Evolutionary conservation across 2,797 vertebrate genomes (phyloP).

Genomic region (Macropus fuliginosus): DNA sequence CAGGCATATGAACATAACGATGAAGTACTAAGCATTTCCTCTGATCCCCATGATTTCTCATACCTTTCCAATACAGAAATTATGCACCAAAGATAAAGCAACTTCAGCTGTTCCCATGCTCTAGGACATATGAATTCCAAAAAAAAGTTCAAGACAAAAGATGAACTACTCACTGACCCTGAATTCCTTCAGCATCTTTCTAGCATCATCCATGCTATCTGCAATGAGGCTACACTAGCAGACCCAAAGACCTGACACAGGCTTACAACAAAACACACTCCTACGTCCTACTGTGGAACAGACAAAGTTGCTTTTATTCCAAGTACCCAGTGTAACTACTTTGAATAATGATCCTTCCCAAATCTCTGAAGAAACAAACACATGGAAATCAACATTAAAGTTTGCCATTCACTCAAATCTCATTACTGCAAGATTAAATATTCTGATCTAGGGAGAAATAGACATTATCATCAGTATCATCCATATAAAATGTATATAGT

Average conservation of each 20-base stretch:
- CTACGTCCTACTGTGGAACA: too few relatives aligned
- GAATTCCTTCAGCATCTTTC: not conserved
- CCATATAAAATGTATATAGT: not conserved
- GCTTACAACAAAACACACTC: not conserved
- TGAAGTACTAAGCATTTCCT: not conserved
- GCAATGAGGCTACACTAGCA: too few relatives aligned
- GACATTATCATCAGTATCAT: not conserved
- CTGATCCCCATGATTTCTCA: not conserved
- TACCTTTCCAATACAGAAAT: not conserved
- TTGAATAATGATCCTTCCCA: too few relatives aligned
- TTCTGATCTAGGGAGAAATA: too few relatives aligned
- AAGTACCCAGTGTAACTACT: too few relatives aligned
- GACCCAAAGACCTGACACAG: not conserved
- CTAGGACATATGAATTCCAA: not conserved
- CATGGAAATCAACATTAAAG: too few relatives aligned
- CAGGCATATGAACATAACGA: not conserved
- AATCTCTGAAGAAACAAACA: too few relatives aligned
- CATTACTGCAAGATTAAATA: too few relatives aligned
- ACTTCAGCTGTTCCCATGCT: not conserved
- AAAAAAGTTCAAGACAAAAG: not conserved
- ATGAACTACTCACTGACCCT: not conserved
- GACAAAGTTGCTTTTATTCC: too few relatives aligned
- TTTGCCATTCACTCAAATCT: too few relatives aligned
- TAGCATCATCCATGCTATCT: not conserved
- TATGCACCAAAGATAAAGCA: not conserved